Conservation (phyloP, 1,140 invertebrate genomes). For the Panagrolaimus sp. region DNA sequence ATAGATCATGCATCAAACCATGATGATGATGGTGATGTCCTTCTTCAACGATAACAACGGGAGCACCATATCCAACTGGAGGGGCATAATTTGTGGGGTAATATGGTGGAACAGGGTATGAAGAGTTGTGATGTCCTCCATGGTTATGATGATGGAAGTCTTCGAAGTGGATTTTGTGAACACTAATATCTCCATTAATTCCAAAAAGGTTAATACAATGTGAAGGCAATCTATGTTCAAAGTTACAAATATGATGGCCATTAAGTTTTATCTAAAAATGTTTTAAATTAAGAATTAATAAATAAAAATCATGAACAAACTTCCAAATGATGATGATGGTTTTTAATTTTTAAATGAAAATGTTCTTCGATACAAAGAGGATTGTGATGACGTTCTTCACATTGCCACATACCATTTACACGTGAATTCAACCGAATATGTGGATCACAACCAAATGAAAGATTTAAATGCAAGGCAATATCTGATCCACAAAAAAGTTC, state of each 20-base stretch:
- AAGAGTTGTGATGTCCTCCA: neutral
- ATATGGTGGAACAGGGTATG: neutral
- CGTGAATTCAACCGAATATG: constrained; percentile 8
- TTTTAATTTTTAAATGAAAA: constrained; percentile 16
- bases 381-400: constrained; percentile 5
- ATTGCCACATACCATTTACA: neutral
- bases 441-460: constrained; percentile 9
- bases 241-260: neutral
- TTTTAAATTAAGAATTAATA: neutral
- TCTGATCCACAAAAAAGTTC: neutral
- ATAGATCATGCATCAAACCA: constrained; percentile 8
- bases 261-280: constrained; percentile 10
- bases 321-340: constrained; percentile 11
- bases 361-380: constrained; percentile 9
- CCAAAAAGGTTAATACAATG: constrained; percentile 7
- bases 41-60: constrained; percentile 14
- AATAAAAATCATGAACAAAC: neutral
- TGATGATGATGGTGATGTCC: constrained; percentile 14
- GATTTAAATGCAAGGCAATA: constrained; percentile 12
- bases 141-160: constrained; percentile 11
- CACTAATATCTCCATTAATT: constrained; percentile 4
- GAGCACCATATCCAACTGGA: neutral
- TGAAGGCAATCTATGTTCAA: neutral
- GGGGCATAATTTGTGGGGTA: neutral
- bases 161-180: constrained; percentile 17